These are phyloP conservation scores for Actenoides lindsayi DNA, from an alignment of 2,113 vertebrate species.

Conservation along the genomic window DNA sequence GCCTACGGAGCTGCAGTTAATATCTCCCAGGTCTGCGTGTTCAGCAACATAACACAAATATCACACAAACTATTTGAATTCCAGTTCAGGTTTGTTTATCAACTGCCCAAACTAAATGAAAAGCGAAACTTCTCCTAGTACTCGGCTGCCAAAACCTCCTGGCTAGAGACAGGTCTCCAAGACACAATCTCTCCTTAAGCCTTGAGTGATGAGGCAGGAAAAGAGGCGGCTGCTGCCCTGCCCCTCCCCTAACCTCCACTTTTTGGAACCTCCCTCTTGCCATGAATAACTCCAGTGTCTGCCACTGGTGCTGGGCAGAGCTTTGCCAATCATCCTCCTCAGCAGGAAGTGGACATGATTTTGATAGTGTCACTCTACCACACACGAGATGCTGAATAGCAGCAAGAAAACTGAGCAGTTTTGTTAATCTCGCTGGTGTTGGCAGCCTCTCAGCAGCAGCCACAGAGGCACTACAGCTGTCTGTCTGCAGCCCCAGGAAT, in stretches of 20 bases:
- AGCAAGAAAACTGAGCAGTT: constrained; percentile 70
- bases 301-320: constrained; percentile 47
- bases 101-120: background rate
- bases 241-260: constrained; percentile 45
- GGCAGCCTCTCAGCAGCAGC: constrained; percentile 65
- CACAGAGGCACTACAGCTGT: constrained; percentile 69
- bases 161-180: background rate
- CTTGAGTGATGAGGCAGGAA: background rate
- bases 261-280: constrained; percentile 30
- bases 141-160: background rate
- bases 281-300: constrained; percentile 65
- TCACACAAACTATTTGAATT: background rate
- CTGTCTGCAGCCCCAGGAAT: constrained; percentile 57
- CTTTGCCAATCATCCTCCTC: constrained; percentile 60
- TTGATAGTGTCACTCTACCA: constrained; percentile 67
- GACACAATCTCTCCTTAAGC: background rate
- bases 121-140: background rate
- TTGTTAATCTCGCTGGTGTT: constrained; percentile 65
- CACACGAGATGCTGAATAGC: constrained; percentile 61
- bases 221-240: background rate
- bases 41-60: background rate
- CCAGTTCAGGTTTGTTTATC: background rate
- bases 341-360: constrained; percentile 68
- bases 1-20: background rate
- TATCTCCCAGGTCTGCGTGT: background rate